Conservation (phyloP, 2,888 invertebrate species). For the Standfussiana lucernea region DNA sequence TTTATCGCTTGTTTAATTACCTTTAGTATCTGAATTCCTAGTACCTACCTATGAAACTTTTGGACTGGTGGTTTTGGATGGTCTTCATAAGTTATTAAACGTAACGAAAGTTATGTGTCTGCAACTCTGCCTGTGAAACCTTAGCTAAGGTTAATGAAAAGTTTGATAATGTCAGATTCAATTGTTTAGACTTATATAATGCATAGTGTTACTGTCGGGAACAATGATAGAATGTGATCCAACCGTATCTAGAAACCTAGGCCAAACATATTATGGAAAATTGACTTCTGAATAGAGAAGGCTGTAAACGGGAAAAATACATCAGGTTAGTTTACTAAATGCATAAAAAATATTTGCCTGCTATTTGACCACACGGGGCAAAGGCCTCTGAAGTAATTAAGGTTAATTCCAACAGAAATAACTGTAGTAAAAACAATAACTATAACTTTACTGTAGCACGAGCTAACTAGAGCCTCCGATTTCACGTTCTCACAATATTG, state of each 20-base stretch:
- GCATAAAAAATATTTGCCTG: conserved; percentile 1
- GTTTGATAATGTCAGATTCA: neutral
- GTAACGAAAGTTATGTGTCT: neutral
- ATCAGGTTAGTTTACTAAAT: neutral
- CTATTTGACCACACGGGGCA: neutral
- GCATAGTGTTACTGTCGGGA: neutral
- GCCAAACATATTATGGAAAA: neutral
- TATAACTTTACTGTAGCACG: conserved; percentile 5
- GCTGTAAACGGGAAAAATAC: neutral
- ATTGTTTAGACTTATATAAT: neutral
- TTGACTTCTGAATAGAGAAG: neutral
- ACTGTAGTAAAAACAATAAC: conserved; percentile 36
- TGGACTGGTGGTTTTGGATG: too few relatives aligned
- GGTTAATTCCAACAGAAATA: conserved; percentile 32
- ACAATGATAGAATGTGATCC: neutral
- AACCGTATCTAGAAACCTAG: neutral
- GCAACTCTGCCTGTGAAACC: neutral
- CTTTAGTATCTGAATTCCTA: neutral
- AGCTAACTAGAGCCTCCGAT: conserved; percentile 24
- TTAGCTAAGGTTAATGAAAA: neutral
- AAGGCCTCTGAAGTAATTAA: conserved; percentile 31
- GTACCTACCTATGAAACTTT: neutral
- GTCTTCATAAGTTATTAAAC: neutral
- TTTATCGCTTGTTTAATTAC: conserved; percentile 39
- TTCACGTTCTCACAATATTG: conserved; percentile 44